Conservation (phyloP, 64 coral and sea anemone genomes). For the Montipora foliosa region DNA sequence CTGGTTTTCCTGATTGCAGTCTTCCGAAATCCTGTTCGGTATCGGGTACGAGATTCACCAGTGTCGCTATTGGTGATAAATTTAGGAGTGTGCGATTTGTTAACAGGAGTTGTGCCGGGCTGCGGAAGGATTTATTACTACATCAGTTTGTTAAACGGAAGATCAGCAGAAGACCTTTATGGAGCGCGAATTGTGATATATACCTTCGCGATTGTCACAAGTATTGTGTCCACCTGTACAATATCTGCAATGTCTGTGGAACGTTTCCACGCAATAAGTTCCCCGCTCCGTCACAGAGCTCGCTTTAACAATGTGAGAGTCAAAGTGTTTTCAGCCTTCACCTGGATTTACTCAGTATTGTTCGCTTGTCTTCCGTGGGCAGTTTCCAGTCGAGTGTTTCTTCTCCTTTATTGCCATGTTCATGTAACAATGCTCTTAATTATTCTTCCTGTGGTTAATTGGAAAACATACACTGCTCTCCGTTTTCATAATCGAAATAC, state of each 20-base stretch:
- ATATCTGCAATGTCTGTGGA: slow-evolving; percentile 3
- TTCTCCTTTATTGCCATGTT: slow-evolving; percentile 1
- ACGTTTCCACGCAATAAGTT: not conserved
- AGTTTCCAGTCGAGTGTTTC: not conserved
- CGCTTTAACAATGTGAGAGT: not conserved
- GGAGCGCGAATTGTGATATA: not conserved
- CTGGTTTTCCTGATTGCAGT: no score
- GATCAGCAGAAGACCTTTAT: not conserved
- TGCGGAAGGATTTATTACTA: not conserved
- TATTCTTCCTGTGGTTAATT: not conserved
- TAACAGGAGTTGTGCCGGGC: not conserved
- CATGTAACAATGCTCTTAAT: not conserved
- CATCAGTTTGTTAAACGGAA: no score
- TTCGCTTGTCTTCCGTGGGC: not conserved
- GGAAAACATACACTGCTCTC: slow-evolving; percentile 19
- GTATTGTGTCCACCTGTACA: not conserved
- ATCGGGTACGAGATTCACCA: no score
- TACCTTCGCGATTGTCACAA: not conserved
- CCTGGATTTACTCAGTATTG: not conserved
- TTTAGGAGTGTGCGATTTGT: not conserved
- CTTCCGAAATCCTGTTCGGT: no score
- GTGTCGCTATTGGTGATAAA: no score
- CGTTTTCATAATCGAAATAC: not conserved
- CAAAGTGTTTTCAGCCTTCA: not conserved
- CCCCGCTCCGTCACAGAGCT: not conserved